phyloP scores from a whole-genome alignment of 2,888 invertebrate genomes.

The Rhamnusium bicolor region DNA sequence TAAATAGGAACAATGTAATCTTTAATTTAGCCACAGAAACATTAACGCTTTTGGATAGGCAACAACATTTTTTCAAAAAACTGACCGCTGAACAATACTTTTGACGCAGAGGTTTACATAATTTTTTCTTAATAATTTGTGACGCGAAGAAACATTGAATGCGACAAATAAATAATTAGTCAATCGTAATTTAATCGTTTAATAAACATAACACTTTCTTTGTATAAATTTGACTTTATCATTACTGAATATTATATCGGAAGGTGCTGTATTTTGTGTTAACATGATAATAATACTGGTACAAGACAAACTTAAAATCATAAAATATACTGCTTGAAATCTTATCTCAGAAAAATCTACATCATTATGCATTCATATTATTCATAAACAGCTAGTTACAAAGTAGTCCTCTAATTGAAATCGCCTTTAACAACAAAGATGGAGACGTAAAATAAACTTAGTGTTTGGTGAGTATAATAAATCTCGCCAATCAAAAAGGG shows the following conservation, averaged over 20 bases:
- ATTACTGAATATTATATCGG: neutral
- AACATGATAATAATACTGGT: neutral
- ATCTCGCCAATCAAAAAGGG: conserved; percentile 33
- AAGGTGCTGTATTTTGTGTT: neutral
- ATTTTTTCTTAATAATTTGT: too few relatives aligned
- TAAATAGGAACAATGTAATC: too few relatives aligned
- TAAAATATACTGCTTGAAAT: neutral
- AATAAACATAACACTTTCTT: too few relatives aligned
- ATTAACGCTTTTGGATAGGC: too few relatives aligned
- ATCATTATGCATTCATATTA: neutral
- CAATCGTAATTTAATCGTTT: too few relatives aligned
- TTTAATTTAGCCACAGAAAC: too few relatives aligned
- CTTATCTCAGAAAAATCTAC: neutral
- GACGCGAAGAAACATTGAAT: too few relatives aligned
- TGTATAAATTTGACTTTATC: neutral
- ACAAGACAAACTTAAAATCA: neutral
- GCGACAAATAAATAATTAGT: too few relatives aligned
- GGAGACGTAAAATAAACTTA: conserved; percentile 5
- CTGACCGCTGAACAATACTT: too few relatives aligned
- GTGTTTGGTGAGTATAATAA: conserved; percentile 22
- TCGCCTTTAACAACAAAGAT: conserved; percentile 1
- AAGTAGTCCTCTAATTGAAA: neutral
- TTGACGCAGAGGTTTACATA: too few relatives aligned
- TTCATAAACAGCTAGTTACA: neutral
- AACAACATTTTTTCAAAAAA: too few relatives aligned